Conservation (phyloP, 2,797 vertebrate genomes). For the Tachyglossus aculeatus region DNA sequence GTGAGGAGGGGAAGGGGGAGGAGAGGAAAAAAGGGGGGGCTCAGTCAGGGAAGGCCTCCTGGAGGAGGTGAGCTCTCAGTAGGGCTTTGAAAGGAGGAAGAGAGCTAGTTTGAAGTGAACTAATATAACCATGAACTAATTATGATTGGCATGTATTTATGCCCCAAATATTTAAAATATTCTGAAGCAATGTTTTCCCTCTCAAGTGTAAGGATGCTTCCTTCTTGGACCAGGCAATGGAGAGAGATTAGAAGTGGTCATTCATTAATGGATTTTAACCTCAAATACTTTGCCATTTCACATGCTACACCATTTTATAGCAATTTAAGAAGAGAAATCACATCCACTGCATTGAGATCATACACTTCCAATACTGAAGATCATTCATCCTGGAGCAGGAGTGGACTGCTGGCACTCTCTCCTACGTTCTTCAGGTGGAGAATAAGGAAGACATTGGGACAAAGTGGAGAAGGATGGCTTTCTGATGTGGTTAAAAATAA, state of each 20-base stretch:
- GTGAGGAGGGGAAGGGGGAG: no score
- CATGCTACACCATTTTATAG: not conserved
- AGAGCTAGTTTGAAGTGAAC: no score
- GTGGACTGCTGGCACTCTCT: not conserved
- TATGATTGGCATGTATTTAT: no score
- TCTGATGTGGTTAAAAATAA: conserved; percentile 52
- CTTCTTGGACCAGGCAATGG: not conserved
- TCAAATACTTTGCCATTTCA: conserved; percentile 2
- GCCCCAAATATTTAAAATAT: no score
- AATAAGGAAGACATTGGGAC: conserved; percentile 14
- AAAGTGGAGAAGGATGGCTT: not conserved
- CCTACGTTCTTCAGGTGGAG: conserved; percentile 4
- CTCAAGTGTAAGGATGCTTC: no score
- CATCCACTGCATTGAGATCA: not conserved
- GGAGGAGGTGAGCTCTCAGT: no score
- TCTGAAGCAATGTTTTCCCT: no score
- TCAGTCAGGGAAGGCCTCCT: no score
- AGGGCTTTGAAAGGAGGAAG: no score
- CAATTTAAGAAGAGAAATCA: not conserved
- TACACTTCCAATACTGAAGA: conserved; percentile 9
- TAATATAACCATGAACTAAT: no score
- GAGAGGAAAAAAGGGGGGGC: no score
- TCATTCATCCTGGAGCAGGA: not conserved
- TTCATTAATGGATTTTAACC: not conserved
- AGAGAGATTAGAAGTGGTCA: not conserved